These are phyloP conservation scores for Drosophila kanapiae DNA, from an alignment of 1,140 invertebrate species.

Conservation along the genomic window DNA sequence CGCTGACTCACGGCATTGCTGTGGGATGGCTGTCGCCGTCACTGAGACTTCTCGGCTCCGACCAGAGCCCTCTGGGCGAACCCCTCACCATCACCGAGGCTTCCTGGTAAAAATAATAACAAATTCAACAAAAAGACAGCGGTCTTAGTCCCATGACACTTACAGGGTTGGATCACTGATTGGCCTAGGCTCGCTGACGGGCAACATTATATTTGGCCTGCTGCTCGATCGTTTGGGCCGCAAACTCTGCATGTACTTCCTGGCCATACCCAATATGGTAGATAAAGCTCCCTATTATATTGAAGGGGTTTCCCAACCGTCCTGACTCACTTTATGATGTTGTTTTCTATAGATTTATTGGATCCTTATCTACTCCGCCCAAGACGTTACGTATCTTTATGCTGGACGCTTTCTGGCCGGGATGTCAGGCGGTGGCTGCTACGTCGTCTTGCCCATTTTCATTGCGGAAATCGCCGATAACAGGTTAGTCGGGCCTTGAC, in stretches of 20 bases:
- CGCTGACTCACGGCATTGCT: constrained; percentile 62
- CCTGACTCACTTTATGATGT: constrained; percentile 27
- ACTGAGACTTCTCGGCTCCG: constrained; percentile 53
- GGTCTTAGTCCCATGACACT: not conserved
- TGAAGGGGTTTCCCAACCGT: constrained; percentile 6
- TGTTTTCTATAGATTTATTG: constrained; percentile 56
- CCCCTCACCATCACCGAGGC: constrained; percentile 62
- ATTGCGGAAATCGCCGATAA: constrained; percentile 77
- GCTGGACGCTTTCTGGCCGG: constrained; percentile 84
- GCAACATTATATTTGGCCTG: constrained; percentile 67
- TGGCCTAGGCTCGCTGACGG: constrained; percentile 62
- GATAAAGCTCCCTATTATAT: not conserved
- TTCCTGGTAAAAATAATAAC: constrained; percentile 47
- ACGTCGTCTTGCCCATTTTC: constrained; percentile 70
- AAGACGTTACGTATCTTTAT: constrained; percentile 75
- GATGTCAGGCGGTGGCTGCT: constrained; percentile 73
- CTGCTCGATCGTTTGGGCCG: constrained; percentile 68
- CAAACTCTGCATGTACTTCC: constrained; percentile 68
- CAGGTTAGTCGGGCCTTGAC: constrained; percentile 46
- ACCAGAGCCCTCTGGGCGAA: constrained; percentile 40
- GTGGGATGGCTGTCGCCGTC: constrained; percentile 71
- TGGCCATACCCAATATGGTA: constrained; percentile 76
- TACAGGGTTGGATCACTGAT: constrained; percentile 64
- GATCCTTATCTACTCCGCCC: constrained; percentile 68
- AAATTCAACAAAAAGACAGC: too few species aligned